Base-by-base conservation (phyloP, 2,797 vertebrate genomes). In the Danio tinwini region DNA sequence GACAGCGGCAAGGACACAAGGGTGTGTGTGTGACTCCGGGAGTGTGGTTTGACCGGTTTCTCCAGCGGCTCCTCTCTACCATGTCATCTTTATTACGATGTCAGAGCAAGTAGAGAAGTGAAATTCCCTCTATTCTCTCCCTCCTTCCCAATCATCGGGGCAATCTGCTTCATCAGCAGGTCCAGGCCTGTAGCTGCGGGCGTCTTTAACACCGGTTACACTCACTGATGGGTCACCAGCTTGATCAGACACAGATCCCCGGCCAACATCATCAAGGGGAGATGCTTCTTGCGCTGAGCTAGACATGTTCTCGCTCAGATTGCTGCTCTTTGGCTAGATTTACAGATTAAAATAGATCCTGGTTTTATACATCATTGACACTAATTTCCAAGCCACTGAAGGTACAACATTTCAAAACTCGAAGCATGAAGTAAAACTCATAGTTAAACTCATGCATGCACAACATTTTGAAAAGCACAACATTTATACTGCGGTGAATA, bases 171-270 rank as follows among this genome's bases (percentile, higher is more conserved):
- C 64, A 80, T 84, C 80, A 78, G 79, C 71, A 58, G 70, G 77
- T 76, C 79, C 58, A 42, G 16, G 65, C 72, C 71, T 81, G 56
- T 74, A 55, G 21, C 50, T 75, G 63, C 80, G 61, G 78, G 74
- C 85, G 86, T 89, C 85, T 82, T 88, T 89, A 88, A 86, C 53
- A 71, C 83, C 74, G 80, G 76, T 85, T 80, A 83, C 74, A 82
- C 74, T 85, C 81, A 83, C 69, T 69, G 69, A 82, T 81, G 68
- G 71, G 65, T 75, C 78, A 69, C 78, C 49, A 39, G 49, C 21
- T 74, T 79, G 47, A 81, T 81, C 81, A 65, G 70, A 81, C 64
- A 74, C 82, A 82, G 75, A 82, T 84, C 82, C 83, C 61, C 73
- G 81, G 81, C 86, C 81, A 65, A 64, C 44, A 80, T 90, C 80